phyloP scores from a whole-genome alignment of 1,140 invertebrate species.

The Mercenaria mercenaria region DNA sequence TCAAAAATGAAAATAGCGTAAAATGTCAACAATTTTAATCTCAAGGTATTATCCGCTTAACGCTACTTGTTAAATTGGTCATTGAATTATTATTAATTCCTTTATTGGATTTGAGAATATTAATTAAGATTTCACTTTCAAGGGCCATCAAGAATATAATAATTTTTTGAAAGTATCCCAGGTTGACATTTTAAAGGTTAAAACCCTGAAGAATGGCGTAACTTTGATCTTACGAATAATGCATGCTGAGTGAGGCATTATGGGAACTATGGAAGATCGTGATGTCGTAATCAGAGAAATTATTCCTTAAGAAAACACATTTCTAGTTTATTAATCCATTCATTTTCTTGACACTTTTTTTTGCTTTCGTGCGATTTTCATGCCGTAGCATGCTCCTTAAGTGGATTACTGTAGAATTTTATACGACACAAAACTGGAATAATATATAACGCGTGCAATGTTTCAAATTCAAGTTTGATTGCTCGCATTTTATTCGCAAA shows the following conservation, averaged over 20 bases:
- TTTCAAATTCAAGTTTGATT: too few species aligned
- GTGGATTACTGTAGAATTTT: too few species aligned
- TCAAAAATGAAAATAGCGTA: conserved; percentile 9
- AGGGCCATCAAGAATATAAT: not conserved
- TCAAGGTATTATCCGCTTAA: conserved; percentile 29
- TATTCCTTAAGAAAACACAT: not conserved
- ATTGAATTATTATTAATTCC: conserved; percentile 45
- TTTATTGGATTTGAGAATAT: conserved; percentile 60
- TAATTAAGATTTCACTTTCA: conserved; percentile 34
- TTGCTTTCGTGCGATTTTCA: not conserved
- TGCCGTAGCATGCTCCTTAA: too few species aligned
- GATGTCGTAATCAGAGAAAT: not conserved
- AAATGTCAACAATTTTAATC: conserved; percentile 44
- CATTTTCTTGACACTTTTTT: not conserved
- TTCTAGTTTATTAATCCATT: not conserved
- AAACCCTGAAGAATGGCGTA: not conserved
- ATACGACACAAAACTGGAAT: too few species aligned
- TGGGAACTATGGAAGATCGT: not conserved
- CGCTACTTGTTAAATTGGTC: not conserved
- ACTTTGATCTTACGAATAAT: not conserved
- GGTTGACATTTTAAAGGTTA: not conserved
- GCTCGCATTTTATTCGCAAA: too few species aligned
- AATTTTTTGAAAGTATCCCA: not conserved
- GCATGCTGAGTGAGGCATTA: not conserved
- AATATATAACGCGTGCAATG: too few species aligned